A percentile compares a stretch with the other conserved stretches of the same genome.
Conservation (phyloP, 2,113 vertebrate genomes). For the Chaenocephalus aceratus region DNA sequence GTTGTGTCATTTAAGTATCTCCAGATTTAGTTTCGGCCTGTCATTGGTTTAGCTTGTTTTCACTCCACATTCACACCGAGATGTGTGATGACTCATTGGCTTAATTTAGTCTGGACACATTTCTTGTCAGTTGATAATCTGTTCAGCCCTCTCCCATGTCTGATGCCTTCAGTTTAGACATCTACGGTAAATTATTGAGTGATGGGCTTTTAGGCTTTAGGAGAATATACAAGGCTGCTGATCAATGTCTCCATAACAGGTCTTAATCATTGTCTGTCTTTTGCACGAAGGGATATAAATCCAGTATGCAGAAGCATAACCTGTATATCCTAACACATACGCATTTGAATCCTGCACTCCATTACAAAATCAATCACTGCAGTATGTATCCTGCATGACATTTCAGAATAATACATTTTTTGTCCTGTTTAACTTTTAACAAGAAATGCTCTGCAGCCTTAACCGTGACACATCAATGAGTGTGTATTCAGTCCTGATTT, state of each 20-base stretch:
- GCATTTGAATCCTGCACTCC: not conserved
- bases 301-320: not conserved
- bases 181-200: not conserved
- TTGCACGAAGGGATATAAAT: conserved; percentile 1
- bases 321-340: not conserved
- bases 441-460: not conserved
- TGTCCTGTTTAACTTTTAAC: conserved; percentile 23
- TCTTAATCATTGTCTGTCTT: not conserved
- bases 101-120: conserved; percentile 20
- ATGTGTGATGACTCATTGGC: conserved; percentile 18
- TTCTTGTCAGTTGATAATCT: conserved; percentile 1
- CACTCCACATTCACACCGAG: not conserved
- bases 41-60: conserved; percentile 19
- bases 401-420: conserved; percentile 29
- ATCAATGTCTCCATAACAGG: not conserved
- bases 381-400: not conserved
- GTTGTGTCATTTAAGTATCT: conserved; percentile 19
- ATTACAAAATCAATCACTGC: conserved; percentile 17
- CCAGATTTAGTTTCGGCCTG: not conserved
- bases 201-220: not conserved
- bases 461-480: not conserved
- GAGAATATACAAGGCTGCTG: not conserved
- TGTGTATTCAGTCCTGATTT: not conserved
- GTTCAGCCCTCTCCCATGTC: not conserved
- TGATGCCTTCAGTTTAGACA: conserved; percentile 3